A percentile compares a stretch with the other conserved stretches of the same genome.
These are phyloP conservation scores for Boloria selene DNA, from an alignment of 2,888 invertebrate genomes.

Conservation along the genomic window DNA sequence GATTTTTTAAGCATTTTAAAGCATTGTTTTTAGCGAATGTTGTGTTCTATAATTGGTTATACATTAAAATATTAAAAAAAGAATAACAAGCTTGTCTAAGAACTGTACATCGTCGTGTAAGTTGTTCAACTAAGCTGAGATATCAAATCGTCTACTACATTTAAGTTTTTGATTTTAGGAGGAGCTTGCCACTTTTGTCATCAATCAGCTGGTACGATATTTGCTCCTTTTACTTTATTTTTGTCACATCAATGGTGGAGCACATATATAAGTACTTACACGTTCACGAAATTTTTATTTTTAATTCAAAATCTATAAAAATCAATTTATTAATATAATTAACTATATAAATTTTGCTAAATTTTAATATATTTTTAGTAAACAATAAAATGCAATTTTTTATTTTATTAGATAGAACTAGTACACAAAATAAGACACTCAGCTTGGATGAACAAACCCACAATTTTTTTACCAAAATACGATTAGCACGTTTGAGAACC, in stretches of 20 bases:
- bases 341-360: not conserved
- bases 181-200: conserved; percentile 76
- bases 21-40: too few species aligned
- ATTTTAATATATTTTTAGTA: not conserved
- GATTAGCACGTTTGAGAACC: conserved; percentile 6
- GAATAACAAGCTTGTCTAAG: too few species aligned
- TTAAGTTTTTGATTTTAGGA: conserved; percentile 68
- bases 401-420: too few species aligned
- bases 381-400: not conserved
- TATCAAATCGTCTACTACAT: conserved; percentile 4
- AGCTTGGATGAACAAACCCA: conserved; percentile 36
- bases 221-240: conserved; percentile 23
- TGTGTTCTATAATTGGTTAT: too few species aligned
- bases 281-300: conserved; percentile 16
- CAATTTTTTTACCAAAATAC: not conserved
- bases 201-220: conserved; percentile 62
- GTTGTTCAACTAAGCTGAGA: conserved; percentile 37
- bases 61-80: too few species aligned
- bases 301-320: not conserved
- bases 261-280: conserved; percentile 25
- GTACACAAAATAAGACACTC: conserved; percentile 26
- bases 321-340: not conserved
- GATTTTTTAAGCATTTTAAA: too few species aligned
- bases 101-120: not conserved
- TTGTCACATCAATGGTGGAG: conserved; percentile 16